Evolutionary conservation across 2,113 vertebrate genomes (phyloP), one percentile per base, ranked within the genome.

Genomic region (Vulpes ferrilata): DNA sequence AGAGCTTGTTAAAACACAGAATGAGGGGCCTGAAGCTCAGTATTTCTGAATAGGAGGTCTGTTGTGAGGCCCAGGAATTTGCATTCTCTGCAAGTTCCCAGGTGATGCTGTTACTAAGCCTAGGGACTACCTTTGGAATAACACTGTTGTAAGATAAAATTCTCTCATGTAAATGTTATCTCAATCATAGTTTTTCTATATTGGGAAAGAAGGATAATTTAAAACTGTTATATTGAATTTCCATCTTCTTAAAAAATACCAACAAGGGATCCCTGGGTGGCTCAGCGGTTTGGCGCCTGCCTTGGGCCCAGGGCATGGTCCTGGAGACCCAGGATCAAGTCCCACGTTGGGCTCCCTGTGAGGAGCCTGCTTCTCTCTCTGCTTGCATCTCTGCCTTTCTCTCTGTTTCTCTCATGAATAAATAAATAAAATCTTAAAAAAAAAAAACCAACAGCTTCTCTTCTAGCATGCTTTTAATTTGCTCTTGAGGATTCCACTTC

Each of bases 391-490:
- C 43, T 43, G 43, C 43, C 43, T 43, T 43, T 43, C 43, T 43
- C 43, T 43, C 43, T 43, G 43, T 43, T 6, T 43, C 43, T 43
- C 43, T 43, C 43, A 43, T 43, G 43, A 43, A 7, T 43, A 43
- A 43, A 43, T 43, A 43, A 43, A 43, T 43, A 43, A 43, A 7
- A 43, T 43, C 43, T 43, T 43, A 43, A 43, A 43, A 43, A 23
- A 85, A 91, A 74, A 2, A 30, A 64, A 62, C 25, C 51, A 90
- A 78, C 5, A 59, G 3, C 93, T 92, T 81, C 11, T 64, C 51
- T 88, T 88, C 25, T 81, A 64, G 51, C 17, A 51, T 88, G 20
- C 17, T 62, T 92, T 89, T 32, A 84, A 73, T 97, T 93, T 92
- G 25, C 13, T 93, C 23, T 19, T 83, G 84, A 73, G 20, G 23